Evolutionary conservation across 2,113 vertebrate species (phyloP).

Genomic region (Candoia aspera): DNA sequence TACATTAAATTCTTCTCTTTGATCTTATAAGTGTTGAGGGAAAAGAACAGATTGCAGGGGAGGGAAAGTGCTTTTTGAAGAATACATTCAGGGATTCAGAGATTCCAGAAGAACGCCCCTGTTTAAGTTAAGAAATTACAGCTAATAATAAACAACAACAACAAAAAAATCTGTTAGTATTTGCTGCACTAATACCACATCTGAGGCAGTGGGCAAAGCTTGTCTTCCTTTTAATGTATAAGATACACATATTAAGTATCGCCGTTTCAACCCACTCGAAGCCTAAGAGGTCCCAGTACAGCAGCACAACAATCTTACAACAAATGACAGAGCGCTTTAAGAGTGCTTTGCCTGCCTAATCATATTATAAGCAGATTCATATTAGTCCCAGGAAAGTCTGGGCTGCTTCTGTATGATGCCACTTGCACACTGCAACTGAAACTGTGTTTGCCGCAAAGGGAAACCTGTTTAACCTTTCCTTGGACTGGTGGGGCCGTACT

Average conservation of each 20-base stretch:
- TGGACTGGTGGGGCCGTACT: slow-evolving; percentile 52
- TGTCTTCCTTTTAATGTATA: slow-evolving; percentile 66
- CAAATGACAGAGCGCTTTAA: slow-evolving; percentile 68
- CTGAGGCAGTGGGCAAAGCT: slow-evolving; percentile 50
- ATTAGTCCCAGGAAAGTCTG: slow-evolving; percentile 70
- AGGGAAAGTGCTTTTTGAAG: slow-evolving; percentile 47
- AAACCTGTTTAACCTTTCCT: slow-evolving; percentile 65
- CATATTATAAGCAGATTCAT: slow-evolving; percentile 73
- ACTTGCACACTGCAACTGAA: slow-evolving; percentile 68
- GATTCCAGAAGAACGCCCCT: slow-evolving; percentile 3
- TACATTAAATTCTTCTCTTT: slow-evolving; percentile 68
- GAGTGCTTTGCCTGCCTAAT: slow-evolving; percentile 66
- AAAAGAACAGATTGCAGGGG: slow-evolving; percentile 24
- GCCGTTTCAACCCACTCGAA: slow-evolving; percentile 67
- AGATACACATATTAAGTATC: slow-evolving; percentile 58
- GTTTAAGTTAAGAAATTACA: slow-evolving; percentile 42
- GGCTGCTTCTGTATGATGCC: slow-evolving; percentile 61
- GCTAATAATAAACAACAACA: slow-evolving; percentile 30
- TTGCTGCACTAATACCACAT: slow-evolving; percentile 29
- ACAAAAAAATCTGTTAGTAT: slow-evolving; percentile 31
- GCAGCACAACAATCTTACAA: slow-evolving; percentile 67
- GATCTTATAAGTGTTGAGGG: slow-evolving; percentile 64
- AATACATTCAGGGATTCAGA: slow-evolving; percentile 43
- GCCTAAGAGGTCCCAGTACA: slow-evolving; percentile 70
- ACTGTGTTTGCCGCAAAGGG: slow-evolving; percentile 62